Evolutionary conservation across 2,113 vertebrate species (phyloP).

Genomic region (Crotalus horridus): DNA sequence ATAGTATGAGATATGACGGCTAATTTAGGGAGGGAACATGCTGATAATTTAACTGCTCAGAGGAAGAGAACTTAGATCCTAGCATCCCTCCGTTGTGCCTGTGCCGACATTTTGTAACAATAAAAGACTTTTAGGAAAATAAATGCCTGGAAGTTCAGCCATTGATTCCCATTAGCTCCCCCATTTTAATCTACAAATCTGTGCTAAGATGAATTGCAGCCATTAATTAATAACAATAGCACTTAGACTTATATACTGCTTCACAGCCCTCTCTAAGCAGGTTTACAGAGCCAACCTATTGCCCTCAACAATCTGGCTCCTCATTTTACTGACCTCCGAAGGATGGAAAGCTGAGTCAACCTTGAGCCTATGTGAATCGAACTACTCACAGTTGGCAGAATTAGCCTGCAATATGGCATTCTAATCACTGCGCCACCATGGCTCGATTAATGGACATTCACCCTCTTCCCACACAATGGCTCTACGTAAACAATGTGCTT

Average conservation of each 20-base stretch:
- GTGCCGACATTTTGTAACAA: no score
- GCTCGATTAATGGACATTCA: not conserved
- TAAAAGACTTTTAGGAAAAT: no score
- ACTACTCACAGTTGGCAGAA: not conserved
- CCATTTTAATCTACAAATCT: not conserved
- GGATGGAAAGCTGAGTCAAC: not conserved
- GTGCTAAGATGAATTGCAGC: not conserved
- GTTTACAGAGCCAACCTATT: not conserved
- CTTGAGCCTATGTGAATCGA: not conserved
- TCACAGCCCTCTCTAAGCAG: not conserved
- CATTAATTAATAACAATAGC: not conserved
- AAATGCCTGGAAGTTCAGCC: not conserved
- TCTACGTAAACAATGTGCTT: not conserved
- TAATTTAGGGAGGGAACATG: no score
- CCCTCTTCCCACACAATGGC: not conserved
- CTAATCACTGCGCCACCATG: rapidly evolving
- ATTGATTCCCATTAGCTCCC: not conserved
- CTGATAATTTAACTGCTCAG: no score
- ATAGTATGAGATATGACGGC: no score
- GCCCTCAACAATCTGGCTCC: not conserved
- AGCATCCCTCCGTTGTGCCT: no score
- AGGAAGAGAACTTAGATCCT: no score
- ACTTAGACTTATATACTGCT: not conserved
- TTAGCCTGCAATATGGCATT: not conserved
- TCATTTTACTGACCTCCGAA: not conserved